These are phyloP conservation scores for Podarcis muralis DNA, from an alignment of 2,113 vertebrate species.

Conservation along the genomic window DNA sequence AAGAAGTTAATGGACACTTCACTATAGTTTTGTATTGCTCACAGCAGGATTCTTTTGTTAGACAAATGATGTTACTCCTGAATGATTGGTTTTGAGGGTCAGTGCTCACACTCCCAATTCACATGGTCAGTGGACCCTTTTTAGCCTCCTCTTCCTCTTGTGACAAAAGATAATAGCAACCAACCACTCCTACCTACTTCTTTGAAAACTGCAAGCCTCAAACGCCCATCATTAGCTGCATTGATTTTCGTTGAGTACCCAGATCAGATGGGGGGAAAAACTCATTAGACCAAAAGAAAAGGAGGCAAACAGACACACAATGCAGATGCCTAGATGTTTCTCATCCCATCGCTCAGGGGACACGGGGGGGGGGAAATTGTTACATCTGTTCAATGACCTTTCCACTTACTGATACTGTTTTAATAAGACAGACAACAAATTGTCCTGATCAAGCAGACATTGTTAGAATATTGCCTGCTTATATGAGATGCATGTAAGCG, in stretches of 20 bases:
- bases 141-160: not conserved
- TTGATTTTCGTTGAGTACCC: constrained; percentile 10
- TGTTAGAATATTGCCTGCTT: not conserved
- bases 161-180: not conserved
- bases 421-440: constrained; percentile 11
- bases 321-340: constrained; percentile 9
- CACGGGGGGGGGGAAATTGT: not conserved
- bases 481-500: not conserved
- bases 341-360: constrained; percentile 16
- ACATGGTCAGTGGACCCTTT: not conserved
- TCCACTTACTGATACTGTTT: not conserved
- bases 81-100: not conserved
- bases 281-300: constrained; percentile 1
- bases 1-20: not conserved
- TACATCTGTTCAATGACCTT: constrained; percentile 36
- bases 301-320: not conserved
- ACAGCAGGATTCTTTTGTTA: not conserved
- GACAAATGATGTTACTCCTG: not conserved
- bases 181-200: not conserved
- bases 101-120: not conserved
- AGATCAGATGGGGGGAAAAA: constrained; percentile 6
- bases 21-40: not conserved
- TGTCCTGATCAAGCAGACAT: not conserved
- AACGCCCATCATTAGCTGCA: not conserved
- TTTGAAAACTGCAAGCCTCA: not conserved